Base-by-base conservation (phyloP, 2,888 invertebrate genomes). In the Boloria selene region DNA sequence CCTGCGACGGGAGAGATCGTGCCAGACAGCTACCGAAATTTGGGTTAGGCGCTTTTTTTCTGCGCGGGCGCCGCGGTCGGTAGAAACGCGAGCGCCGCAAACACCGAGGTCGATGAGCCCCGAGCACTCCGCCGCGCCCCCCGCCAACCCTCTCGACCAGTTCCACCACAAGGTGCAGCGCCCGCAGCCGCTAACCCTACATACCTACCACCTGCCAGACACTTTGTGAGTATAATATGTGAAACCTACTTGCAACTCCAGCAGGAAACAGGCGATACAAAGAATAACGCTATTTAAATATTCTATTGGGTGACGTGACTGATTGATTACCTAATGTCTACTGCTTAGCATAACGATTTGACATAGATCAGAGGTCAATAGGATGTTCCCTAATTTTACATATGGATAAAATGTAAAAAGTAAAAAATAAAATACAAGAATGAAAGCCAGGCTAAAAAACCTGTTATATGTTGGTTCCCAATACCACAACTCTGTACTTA, bases 171-270 rank as follows among this genome's bases (percentile, higher is more conserved):
- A 89, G 88, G 89, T 90, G 88, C 87, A 88, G 84, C 86, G 88
- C 77, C 86, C 87, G 83, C 85, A 73, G 80, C 81, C 82, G 80
- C 82, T 80, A 84, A 83, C 88, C 88, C 88, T 85, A 89, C 85
- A 88, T 89, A 90, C 79, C 83, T 90, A 90, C 88, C 89, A 90
- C 90, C 90, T 90, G 90, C 85, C 90, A 88, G 89, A 88, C 89
- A 83, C 85, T 87, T 84, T 81, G 88, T 80, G 77, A 79, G 80
- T 88, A 88, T 87, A 84, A 78, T 77, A 78, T 76, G 79, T 78
- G 78, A 77, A 79, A 80, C 74, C 51, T 68, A 66, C 69, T 70
- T 52, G 51, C 56, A 67, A 69, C 64, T 63, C 62, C 62, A 70
- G 67, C 73, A 75, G 72, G 73, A 73, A 74, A 74, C 70, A 52